Base-by-base conservation (phyloP, 1,140 invertebrate species). In the Meloidogyne hapla region DNA sequence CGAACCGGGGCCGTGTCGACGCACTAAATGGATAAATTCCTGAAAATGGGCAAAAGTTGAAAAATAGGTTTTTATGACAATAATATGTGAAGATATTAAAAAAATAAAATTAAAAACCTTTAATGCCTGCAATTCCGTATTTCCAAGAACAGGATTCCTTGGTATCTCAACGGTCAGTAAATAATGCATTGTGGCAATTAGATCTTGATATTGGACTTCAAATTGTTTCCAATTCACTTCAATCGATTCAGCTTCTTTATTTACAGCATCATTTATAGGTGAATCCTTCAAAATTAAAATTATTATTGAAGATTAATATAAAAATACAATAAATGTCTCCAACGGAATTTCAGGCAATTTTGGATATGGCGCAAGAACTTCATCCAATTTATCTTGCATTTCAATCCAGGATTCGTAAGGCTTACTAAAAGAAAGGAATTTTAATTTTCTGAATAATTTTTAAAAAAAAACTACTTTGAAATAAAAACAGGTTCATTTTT, bases 1-100 rank as follows among this genome's bases (percentile, higher is more conserved):
- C 1, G 85, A 84, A 40, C 81, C 80, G n/a, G 84, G 84, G 8
- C 79, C 82, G 77, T 87, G 86, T 66, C 83, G 79, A 18, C 80
- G 77, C 67, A 86, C 38, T 25, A 85, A 61, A 61, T 87, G 84
- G 25, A 86, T 80, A 85, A 33, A 74, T 63, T 40, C 81, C 83
- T 15, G 85, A 67, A 12, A 74, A 74, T 12, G 65, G 45, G 13
- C 13, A 13, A 28, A 28, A 69, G 25, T 0, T n/a, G n/a, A n/a
- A n/a, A n/a, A n/a, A n/a, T n/a, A n/a, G n/a, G n/a, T n/a, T n/a
- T n/a, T n/a, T n/a, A n/a, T n/a, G n/a, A n/a, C n/a, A n/a, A n/a
- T n/a, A n/a, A n/a, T n/a, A n/a, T n/a, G n/a, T n/a, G n/a, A n/a
- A n/a, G n/a, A n/a, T n/a, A n/a, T n/a, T n/a, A n/a, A n/a, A 13